Percentiles rank a stretch among this genome's conserved stretches.
Evolutionary conservation across 1,140 invertebrate genomes (phyloP).

Genomic region (Aphelinus certus): DNA sequence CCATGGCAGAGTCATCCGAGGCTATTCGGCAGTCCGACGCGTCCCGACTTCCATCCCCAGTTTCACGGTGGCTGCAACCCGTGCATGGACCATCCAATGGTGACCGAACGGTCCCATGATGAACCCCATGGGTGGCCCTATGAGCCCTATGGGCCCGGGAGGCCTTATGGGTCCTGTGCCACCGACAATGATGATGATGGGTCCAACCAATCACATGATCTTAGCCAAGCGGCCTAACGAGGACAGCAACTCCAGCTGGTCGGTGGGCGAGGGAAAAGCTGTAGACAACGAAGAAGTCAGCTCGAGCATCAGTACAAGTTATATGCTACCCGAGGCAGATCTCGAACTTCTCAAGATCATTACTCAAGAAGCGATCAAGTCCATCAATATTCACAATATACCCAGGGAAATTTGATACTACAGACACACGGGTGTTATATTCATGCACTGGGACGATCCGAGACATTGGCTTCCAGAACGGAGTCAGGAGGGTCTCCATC

Average conservation of each 20-base stretch:
- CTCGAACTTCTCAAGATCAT: conserved; percentile 70
- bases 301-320: conserved; percentile 43
- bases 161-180: conserved; percentile 2
- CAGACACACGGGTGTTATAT: conserved; percentile 83
- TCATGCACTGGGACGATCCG: conserved; percentile 85
- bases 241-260: not conserved
- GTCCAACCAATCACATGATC: conserved; percentile 30
- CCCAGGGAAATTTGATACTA: conserved; percentile 88
- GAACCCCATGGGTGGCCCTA: conserved; percentile 49
- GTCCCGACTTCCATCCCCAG: conserved; percentile 56
- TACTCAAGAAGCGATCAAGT: conserved; percentile 74
- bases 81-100: conserved; percentile 48
- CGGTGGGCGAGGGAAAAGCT: not conserved
- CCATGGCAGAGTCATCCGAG: conserved; percentile 61
- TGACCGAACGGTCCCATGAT: conserved; percentile 52
- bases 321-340: conserved; percentile 68
- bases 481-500: conserved; percentile 72
- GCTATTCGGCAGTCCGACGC: conserved; percentile 55
- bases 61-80: conserved; percentile 61
- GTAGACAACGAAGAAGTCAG: not conserved
- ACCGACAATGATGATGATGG: conserved; percentile 49
- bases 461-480: conserved; percentile 85
- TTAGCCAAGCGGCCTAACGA: conserved; percentile 31
- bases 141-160: conserved; percentile 46
- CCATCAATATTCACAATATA: conserved; percentile 86